Percentiles rank a stretch among this genome's conserved stretches.
Conservation (phyloP, 2,113 vertebrate species). For the Sphaerodactylus townsendi region DNA sequence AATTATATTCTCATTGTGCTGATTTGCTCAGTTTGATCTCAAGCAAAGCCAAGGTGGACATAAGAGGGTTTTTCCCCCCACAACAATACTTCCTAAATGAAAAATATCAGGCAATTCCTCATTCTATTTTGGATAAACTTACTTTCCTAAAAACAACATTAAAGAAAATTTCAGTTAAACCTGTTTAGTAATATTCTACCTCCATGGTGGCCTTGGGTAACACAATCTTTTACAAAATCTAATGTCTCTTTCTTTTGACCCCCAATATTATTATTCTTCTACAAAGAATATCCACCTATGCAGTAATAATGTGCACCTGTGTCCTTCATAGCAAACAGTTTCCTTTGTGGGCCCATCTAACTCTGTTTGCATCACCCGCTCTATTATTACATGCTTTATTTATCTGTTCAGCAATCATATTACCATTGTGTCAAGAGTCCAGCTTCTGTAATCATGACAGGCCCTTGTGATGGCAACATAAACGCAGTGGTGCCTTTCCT, state of each 20-base stretch:
- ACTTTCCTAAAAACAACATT: background rate
- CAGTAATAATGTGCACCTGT: background rate
- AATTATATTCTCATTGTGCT: background rate
- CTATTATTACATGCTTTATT: no score
- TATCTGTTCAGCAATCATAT: background rate
- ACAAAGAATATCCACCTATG: background rate
- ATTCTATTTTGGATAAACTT: background rate
- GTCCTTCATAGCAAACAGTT: background rate
- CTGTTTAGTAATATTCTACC: background rate
- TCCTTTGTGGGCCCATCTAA: background rate
- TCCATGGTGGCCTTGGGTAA: background rate
- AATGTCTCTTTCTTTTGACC: background rate
- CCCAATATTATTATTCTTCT: background rate
- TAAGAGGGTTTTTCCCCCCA: background rate
- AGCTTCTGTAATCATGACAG: background rate
- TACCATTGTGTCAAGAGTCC: background rate
- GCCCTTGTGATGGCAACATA: background rate
- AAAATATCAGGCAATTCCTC: background rate
- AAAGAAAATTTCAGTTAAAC: background rate
- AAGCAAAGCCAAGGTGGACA: background rate
- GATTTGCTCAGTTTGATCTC: background rate
- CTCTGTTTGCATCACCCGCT: background rate
- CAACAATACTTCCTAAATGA: background rate
- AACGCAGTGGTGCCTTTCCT: background rate
- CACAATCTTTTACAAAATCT: background rate